Base-by-base conservation (phyloP, 1,140 invertebrate genomes). In the Heliconius melpomene region DNA sequence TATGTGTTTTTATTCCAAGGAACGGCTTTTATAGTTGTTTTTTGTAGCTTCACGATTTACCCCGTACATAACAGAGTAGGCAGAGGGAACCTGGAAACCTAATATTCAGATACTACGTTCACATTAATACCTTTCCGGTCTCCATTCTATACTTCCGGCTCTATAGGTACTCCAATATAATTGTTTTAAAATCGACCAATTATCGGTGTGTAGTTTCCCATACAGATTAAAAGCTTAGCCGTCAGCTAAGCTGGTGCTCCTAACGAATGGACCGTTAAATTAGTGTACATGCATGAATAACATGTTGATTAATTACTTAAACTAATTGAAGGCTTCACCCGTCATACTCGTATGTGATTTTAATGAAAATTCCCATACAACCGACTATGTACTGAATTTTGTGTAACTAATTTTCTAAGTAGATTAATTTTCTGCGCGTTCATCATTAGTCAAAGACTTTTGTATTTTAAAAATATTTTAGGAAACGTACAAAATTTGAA, bases 251-350 rank as follows among this genome's bases (percentile, higher is more conserved):
- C 38, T 71, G 38, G 32, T 18, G 71, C n/a, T 38, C 26, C 8
- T 77, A 77, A 77, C 66, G 50, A 77, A 77, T 77, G 75, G 66
- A 26, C 38, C 40, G 38, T 71, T 77, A 66, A 77, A 77, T 71
- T 38, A 77, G 40, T 50, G 54, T 50, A 71, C 60, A 66, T 66
- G 60, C 50, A 70, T 71, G 60, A 77, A n/a, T 23, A 77, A 46
- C 38, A 20, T 26, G 60, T 29, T 71, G 75, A 70, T 50, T 71
- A 71, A 77, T 77, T 29, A 71, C 36, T 77, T 77, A n/a, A 29
- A 72, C 18, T 72, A 72, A 72, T n/a, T 75, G 40, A 77, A 54
- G 26, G 29, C 13, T 74, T 13, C 13, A 66, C 23, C 0, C 26
- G 60, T 66, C 60, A 66, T 66, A 46, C 40, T 16, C 40, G 40